Conservation (phyloP, 2,797 vertebrate species). For the Propithecus deckenii region DNA sequence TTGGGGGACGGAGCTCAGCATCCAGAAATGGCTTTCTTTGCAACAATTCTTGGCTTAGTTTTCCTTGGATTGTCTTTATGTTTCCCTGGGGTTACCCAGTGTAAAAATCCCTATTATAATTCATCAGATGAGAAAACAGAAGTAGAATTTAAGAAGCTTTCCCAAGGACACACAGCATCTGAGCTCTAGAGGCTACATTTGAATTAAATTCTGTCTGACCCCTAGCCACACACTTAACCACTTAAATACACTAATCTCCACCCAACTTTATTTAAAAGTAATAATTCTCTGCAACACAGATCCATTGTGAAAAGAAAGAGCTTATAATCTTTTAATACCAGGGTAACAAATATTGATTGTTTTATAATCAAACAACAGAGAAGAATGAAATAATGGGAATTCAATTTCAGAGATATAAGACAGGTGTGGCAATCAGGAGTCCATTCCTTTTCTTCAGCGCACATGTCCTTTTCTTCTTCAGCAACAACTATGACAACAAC, state of each 20-base stretch:
- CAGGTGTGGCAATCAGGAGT: neutral
- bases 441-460: neutral
- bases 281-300: neutral
- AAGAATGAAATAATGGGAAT: neutral
- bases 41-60: neutral
- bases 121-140: slow-evolving; percentile 7
- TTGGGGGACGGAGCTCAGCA: neutral
- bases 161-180: neutral
- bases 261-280: neutral
- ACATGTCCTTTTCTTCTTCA: neutral
- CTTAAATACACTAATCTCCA: neutral
- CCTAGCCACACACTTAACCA: neutral
- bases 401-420: neutral
- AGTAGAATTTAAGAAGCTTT: neutral
- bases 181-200: neutral
- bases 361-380: neutral
- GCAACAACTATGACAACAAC: neutral
- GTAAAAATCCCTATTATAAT: neutral
- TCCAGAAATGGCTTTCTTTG: neutral
- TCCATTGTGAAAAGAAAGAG: neutral
- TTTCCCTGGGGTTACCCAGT: neutral
- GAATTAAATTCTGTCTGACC: neutral
- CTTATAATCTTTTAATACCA: neutral
- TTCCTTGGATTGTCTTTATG: neutral
- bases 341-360: neutral